These are phyloP conservation scores for Eunapius fragilis DNA, from an alignment of 37 sponge, comb jelly and placozoan genomes.

Conservation along the genomic window DNA sequence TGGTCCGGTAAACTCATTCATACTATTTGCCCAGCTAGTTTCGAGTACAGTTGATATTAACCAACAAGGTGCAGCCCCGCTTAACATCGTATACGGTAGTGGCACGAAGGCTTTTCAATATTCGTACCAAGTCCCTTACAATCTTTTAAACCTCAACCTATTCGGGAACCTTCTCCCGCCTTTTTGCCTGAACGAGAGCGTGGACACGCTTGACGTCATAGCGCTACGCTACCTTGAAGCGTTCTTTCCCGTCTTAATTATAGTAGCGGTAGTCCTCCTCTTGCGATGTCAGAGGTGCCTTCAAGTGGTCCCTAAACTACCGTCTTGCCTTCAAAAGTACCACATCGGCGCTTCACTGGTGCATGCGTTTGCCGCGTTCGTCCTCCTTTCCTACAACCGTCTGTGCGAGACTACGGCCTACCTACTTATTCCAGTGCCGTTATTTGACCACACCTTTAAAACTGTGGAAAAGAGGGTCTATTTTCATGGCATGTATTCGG, in stretches of 20 bases:
- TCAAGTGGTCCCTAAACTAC: not conserved
- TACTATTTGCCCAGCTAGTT: conserved; percentile 44
- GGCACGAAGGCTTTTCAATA: not conserved
- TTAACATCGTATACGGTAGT: not conserved
- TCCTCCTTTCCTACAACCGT: conserved; percentile 58
- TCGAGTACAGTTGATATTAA: conserved; percentile 10
- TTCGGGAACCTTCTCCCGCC: conserved; percentile 38
- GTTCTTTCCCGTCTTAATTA: conserved; percentile 53
- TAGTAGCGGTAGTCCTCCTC: not conserved
- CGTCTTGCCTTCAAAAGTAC: not conserved
- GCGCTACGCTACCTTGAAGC: conserved; percentile 37
- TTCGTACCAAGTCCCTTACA: conserved; percentile 30
- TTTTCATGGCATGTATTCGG: conserved; percentile 19
- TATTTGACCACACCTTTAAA: not conserved
- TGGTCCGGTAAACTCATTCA: conserved; percentile 65
- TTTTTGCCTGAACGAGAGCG: conserved; percentile 26
- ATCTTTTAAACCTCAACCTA: conserved; percentile 52
- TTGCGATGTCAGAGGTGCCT: not conserved
- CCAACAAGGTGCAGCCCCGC: conserved; percentile 27
- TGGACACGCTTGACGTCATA: conserved; percentile 6
- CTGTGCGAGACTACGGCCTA: conserved; percentile 30
- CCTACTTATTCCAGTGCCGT: conserved; percentile 1
- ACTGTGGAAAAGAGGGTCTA: not conserved
- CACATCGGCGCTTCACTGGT: not conserved
- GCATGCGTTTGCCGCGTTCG: conserved; percentile 57